Evolutionary conservation across 2,113 vertebrate genomes (phyloP).

Genomic region (Cebus imitator): DNA sequence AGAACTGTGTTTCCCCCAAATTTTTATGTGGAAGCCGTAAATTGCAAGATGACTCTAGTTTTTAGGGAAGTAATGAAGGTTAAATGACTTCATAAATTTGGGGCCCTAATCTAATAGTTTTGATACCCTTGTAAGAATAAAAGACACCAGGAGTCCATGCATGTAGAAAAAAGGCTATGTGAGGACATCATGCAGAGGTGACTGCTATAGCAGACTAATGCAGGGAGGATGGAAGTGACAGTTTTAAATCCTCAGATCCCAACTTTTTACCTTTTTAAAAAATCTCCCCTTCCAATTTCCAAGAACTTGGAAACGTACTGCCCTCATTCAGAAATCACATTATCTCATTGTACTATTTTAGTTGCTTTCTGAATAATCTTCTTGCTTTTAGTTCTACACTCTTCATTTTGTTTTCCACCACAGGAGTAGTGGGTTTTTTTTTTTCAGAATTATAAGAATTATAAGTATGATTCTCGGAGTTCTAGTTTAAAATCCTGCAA

Average conservation of each 20-base stretch:
- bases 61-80: not conserved
- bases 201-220: not conserved
- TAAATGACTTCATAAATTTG: not conserved
- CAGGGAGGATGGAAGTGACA: not conserved
- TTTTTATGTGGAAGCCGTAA: not conserved
- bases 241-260: not conserved
- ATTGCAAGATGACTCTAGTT: not conserved
- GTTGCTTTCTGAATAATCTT: not conserved
- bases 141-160: not conserved
- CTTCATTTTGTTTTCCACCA: not conserved
- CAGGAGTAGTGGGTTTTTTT: too few species aligned
- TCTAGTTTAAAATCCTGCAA: not conserved
- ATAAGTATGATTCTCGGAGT: not conserved
- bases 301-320: not conserved
- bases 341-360: not conserved
- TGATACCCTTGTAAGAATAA: not conserved
- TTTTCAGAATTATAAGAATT: not conserved
- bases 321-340: not conserved
- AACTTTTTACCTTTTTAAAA: not conserved
- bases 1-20: too few species aligned
- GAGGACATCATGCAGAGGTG: rapidly evolving
- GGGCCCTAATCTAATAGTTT: not conserved
- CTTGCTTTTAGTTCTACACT: not conserved
- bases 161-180: not conserved
- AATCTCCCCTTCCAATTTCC: not conserved